Conservation (phyloP, 1,140 invertebrate genomes). For the Papilio dardanus region DNA sequence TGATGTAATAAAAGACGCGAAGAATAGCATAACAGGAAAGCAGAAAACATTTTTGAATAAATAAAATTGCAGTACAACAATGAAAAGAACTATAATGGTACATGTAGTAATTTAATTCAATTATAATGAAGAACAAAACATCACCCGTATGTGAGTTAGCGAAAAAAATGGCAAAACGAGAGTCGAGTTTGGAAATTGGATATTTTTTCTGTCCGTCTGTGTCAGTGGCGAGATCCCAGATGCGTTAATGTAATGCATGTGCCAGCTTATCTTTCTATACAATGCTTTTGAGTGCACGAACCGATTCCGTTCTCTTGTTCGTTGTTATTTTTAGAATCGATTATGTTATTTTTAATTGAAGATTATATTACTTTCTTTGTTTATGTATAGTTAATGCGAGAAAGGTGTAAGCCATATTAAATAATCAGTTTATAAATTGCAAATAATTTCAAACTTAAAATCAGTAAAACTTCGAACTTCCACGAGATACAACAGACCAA, state of each 20-base stretch:
- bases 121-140: slow-evolving; percentile 26
- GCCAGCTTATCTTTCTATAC: slow-evolving; percentile 51
- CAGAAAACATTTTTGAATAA: not conserved
- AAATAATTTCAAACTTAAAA: no score
- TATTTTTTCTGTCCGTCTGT: slow-evolving; percentile 50
- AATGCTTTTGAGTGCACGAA: slow-evolving; percentile 51
- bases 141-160: slow-evolving; percentile 16
- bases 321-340: slow-evolving; percentile 53
- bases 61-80: slow-evolving; percentile 10
- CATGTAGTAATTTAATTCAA: slow-evolving; percentile 17
- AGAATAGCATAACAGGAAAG: no score
- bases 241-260: slow-evolving; percentile 62
- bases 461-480: not conserved
- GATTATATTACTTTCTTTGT: slow-evolving; percentile 34
- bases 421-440: no score
- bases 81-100: not conserved
- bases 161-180: slow-evolving; percentile 52
- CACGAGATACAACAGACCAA: not conserved
- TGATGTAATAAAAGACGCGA: no score
- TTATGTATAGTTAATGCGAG: not conserved
- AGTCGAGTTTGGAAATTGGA: slow-evolving; percentile 52
- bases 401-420: not conserved
- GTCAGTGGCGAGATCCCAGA: slow-evolving; percentile 43
- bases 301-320: slow-evolving; percentile 45
- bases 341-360: slow-evolving; percentile 41